A percentile compares a stretch with the other conserved stretches of the same genome.
Conservation (phyloP, 2,113 vertebrate species). For the Alligator mississippiensis region DNA sequence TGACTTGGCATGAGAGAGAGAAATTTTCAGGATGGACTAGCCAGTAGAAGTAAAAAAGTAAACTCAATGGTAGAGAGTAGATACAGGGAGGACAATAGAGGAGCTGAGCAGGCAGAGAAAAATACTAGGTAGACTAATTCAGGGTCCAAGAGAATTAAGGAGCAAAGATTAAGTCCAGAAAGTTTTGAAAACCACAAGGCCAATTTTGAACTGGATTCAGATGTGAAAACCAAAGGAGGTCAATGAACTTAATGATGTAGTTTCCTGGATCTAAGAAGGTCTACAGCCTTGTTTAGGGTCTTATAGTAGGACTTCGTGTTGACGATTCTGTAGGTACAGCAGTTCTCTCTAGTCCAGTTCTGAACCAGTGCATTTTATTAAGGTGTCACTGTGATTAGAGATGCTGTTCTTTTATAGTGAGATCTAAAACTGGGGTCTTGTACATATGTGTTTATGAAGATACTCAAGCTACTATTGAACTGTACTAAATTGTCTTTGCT, state of each 20-base stretch:
- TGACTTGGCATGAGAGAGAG: neutral
- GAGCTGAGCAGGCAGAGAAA: neutral
- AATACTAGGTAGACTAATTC: neutral
- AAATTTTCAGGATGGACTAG: neutral
- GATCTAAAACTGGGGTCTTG: rapidly evolving
- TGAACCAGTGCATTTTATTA: neutral
- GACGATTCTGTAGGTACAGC: rapidly evolving
- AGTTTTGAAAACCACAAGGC: neutral
- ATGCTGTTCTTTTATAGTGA: too few relatives aligned
- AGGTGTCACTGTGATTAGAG: too few relatives aligned
- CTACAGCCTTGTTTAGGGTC: neutral
- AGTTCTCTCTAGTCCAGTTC: neutral
- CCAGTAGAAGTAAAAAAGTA: neutral
- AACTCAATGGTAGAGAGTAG: neutral
- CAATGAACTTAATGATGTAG: neutral
- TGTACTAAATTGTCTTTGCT: neutral
- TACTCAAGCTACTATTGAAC: rapidly evolving
- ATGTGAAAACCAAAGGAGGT: neutral
- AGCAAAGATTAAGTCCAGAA: neutral
- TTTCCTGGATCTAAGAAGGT: neutral
- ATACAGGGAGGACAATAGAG: neutral
- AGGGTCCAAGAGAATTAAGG: neutral
- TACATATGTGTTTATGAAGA: neutral
- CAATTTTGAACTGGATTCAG: neutral
- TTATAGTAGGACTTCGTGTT: neutral